A percentile compares a stretch with the other conserved stretches of the same genome.
These are phyloP conservation scores for Scrobipalpa atriplicella DNA, from an alignment of 2,888 invertebrate genomes.

Conservation along the genomic window DNA sequence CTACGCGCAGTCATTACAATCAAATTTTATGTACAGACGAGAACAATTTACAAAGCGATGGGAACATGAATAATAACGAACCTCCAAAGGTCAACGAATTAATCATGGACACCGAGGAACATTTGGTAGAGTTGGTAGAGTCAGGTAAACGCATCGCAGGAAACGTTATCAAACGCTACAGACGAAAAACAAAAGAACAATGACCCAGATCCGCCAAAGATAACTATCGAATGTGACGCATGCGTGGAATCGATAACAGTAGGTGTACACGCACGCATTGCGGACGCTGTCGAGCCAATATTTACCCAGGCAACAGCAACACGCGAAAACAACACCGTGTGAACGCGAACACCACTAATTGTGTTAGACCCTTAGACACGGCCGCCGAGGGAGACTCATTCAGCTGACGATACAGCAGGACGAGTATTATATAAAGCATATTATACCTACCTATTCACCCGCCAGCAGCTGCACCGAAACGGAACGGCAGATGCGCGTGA, in stretches of 20 bases:
- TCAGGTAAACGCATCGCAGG: conserved; percentile 41
- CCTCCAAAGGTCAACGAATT: conserved; percentile 15
- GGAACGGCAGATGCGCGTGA: conserved; percentile 76
- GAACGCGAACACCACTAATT: conserved; percentile 59
- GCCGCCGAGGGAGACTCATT: conserved; percentile 55
- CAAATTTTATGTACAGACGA: conserved; percentile 24
- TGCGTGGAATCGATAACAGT: conserved; percentile 80
- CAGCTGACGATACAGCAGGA: conserved; percentile 53
- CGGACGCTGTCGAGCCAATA: conserved; percentile 74
- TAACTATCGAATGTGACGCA: conserved; percentile 79
- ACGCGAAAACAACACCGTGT: conserved; percentile 68
- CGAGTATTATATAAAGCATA: conserved; percentile 57
- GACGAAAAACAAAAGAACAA: conserved; percentile 76
- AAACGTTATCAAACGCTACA: conserved; percentile 56
- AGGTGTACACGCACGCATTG: conserved; percentile 71
- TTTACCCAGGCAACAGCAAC: conserved; percentile 73
- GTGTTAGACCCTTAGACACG: conserved; percentile 59
- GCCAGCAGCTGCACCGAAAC: conserved; percentile 73
- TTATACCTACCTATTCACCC: conserved; percentile 68
- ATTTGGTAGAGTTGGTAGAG: conserved; percentile 6
- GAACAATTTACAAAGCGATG: conserved; percentile 22
- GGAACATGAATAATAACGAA: conserved; percentile 16
- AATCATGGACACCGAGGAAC: not conserved
- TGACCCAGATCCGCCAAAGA: conserved; percentile 80
- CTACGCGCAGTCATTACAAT: conserved; percentile 24